phyloP scores from a whole-genome alignment of 2,888 invertebrate genomes.

The Seira sanloemensis region DNA sequence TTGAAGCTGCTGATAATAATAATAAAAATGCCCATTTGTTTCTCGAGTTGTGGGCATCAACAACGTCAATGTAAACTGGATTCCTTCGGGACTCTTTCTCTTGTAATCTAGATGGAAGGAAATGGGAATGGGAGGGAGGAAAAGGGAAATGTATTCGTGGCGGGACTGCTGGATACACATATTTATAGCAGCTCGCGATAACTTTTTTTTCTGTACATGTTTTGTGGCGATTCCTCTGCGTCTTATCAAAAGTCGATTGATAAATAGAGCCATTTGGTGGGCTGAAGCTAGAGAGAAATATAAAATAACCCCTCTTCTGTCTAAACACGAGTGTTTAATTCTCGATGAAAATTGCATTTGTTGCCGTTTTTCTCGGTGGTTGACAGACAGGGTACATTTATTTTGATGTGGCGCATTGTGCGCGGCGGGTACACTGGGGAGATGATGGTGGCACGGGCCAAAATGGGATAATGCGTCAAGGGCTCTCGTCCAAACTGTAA shows the following conservation, averaged over 20 bases:
- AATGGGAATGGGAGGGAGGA: not conserved
- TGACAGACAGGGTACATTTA: conserved; percentile 39
- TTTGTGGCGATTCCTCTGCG: not conserved
- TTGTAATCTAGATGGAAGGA: conserved; percentile 35
- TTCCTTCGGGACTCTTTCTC: not conserved
- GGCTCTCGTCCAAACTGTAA: not conserved
- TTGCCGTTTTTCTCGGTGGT: not conserved
- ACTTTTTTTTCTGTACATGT: not conserved
- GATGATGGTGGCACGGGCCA: conserved; percentile 11
- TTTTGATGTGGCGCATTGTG: not conserved
- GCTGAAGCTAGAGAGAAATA: no score
- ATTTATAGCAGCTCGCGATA: no score
- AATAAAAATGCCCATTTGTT: not conserved
- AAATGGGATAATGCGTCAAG: not conserved
- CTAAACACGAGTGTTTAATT: no score
- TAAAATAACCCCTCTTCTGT: no score
- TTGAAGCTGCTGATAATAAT: no score
- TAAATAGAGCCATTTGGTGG: conserved; percentile 16
- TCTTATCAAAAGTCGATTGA: conserved; percentile 1
- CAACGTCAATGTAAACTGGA: no score
- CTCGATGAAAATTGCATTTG: conserved; percentile 32
- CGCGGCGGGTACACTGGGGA: not conserved
- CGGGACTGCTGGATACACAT: no score
- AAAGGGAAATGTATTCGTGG: not conserved
- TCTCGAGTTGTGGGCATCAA: not conserved